Conservation (phyloP, 2,888 invertebrate genomes). For the Torymus auratus region DNA sequence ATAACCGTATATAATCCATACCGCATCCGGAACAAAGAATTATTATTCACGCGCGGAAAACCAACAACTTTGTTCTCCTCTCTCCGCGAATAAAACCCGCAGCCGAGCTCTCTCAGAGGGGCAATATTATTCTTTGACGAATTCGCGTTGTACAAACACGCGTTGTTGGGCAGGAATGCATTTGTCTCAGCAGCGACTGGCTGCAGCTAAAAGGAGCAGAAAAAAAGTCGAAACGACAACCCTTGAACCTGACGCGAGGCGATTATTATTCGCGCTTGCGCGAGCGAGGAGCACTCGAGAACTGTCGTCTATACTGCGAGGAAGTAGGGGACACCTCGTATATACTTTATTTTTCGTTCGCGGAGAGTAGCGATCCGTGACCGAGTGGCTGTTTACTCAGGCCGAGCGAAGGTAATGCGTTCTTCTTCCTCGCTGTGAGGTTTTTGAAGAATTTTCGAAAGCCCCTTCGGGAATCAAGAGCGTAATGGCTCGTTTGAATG, state of each 20-base stretch:
- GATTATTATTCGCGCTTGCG: conserved; percentile 24
- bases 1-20: too few relatives aligned
- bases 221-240: conserved; percentile 6
- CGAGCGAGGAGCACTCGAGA: background rate
- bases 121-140: conserved; percentile 45
- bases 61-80: too few relatives aligned
- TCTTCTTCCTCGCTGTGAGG: background rate
- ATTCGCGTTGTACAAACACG: conserved; percentile 8
- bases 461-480: background rate
- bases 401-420: background rate
- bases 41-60: too few relatives aligned
- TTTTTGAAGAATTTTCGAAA: conserved; percentile 1
- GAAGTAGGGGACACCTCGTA: background rate
- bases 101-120: background rate
- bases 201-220: conserved; percentile 4
- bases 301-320: too few relatives aligned
- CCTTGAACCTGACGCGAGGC: background rate
- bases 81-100: too few relatives aligned
- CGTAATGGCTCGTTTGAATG: too few relatives aligned
- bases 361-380: conserved; percentile 19
- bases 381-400: conserved; percentile 33
- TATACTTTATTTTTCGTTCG: conserved; percentile 30
- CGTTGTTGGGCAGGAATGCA: background rate
- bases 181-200: background rate
- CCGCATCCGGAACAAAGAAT: too few relatives aligned